Conservation (phyloP, 1,140 invertebrate genomes). For the Neodiprion virginianus region DNA sequence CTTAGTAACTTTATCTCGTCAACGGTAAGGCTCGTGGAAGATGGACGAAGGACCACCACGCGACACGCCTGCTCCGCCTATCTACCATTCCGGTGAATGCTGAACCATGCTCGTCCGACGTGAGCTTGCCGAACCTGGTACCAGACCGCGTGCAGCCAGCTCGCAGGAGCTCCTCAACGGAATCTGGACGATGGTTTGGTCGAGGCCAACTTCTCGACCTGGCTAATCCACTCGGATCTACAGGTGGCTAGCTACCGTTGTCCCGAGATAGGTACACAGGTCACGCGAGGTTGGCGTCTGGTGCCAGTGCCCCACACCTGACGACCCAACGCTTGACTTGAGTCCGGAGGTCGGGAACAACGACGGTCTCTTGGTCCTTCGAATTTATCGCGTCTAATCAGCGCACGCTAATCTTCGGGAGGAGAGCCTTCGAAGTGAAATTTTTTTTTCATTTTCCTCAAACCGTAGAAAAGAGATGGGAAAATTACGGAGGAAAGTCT, state of each 20-base stretch:
- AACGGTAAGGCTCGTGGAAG: background rate
- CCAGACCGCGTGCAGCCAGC: background rate
- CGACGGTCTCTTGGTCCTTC: too few relatives aligned
- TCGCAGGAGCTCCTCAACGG: background rate
- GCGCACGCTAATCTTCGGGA: too few relatives aligned
- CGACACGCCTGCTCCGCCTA: background rate
- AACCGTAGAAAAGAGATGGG: too few relatives aligned
- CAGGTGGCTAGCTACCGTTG: conserved; percentile 4
- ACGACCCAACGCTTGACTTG: background rate
- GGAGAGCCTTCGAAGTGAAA: too few relatives aligned
- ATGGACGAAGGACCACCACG: background rate
- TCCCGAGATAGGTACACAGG: background rate
- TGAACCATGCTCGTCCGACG: too few relatives aligned
- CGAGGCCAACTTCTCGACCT: background rate
- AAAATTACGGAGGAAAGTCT: too few relatives aligned
- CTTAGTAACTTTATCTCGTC: conserved; percentile 7
- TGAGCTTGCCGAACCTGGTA: background rate
- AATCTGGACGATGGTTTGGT: background rate
- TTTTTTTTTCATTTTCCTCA: too few relatives aligned
- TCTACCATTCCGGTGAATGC: background rate
- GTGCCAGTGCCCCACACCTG: background rate
- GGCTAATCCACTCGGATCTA: background rate
- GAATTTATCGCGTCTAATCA: too few relatives aligned
- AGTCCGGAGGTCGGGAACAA: background rate
- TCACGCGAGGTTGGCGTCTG: conserved; percentile 2